Conservation (phyloP, 92 coral and sea anemone species). For the Siderastrea radians region DNA sequence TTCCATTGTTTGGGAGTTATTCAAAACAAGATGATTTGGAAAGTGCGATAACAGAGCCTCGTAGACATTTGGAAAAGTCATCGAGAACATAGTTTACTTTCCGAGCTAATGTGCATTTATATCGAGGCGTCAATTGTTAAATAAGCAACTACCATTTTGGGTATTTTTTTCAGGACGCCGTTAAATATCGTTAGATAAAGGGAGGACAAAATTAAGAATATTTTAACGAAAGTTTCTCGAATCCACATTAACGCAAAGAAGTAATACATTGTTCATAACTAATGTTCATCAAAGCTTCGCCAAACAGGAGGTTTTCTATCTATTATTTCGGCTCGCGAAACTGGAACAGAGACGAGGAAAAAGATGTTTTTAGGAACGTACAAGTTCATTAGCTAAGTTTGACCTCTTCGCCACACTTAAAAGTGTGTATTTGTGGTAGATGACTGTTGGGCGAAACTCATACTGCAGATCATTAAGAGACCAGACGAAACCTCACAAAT, state of each 20-base stretch:
- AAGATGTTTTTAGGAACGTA: background rate
- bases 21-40: conserved; percentile 54
- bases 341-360: conserved; percentile 5
- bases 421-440: background rate
- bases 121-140: background rate
- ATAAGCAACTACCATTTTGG: background rate
- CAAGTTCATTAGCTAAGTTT: background rate
- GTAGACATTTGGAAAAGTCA: conserved; percentile 43
- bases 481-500: background rate
- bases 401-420: conserved; percentile 2
- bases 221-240: background rate
- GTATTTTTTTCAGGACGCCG: background rate
- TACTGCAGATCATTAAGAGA: background rate
- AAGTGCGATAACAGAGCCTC: conserved; percentile 22
- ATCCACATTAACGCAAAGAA: background rate
- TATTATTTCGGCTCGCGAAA: background rate
- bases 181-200: background rate
- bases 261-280: background rate
- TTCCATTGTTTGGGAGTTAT: conserved; percentile 41
- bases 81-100: conserved; percentile 29
- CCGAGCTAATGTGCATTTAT: background rate
- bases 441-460: background rate
- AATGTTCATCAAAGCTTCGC: background rate
- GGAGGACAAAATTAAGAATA: background rate
- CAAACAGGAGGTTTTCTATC: background rate